Base-by-base conservation (phyloP, 1,140 invertebrate species). In the Aphis craccivora region DNA sequence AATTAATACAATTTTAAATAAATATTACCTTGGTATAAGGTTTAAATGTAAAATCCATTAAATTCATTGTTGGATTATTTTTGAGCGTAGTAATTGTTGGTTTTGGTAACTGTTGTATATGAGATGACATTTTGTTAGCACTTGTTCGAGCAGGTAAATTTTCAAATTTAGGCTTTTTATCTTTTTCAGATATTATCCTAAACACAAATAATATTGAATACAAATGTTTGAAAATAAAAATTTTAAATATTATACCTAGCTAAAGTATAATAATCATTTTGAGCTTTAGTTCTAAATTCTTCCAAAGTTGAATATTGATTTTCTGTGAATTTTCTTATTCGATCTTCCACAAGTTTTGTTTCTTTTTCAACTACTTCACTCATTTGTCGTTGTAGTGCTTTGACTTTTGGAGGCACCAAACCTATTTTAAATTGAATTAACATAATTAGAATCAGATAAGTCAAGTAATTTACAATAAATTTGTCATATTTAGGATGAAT, bases 281-380 rank as follows among this genome's bases (percentile, higher is more conserved):
- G 95, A 67, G 95, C 95, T 92, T 94, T 95, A 92, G 96, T 96
- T 48, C 95, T 95, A 94, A 95, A 95, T 53, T 95, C 94, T 91
- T 96, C 96, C 67, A 96, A 94, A 83, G 95, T 94, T 60, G 95
- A 95, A 95, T 96, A 95, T 94, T 96, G 96, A 92, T 96, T 95
- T 67, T 95, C 95, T 25, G 95, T 95, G 93, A 95, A 96, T 89
- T 94, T 94, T 87, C 95, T 95, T 94, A 96, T 96, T 94, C 95
- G 95, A 94, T 96, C 95, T 94, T 96, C 96, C 87, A 95, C 95
- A n/a, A 94, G 94, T 43, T 94, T 93, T 93, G 95, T 94, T 95
- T 96, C 95, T 40, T 95, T 94, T 93, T 95, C 95, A 35, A 96
- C 94, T 93, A 95, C 95, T 94, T 96, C 95, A 55, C 95, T 95